Base-by-base conservation (phyloP, 2,888 invertebrate genomes). In the Druceiella hillmani region DNA sequence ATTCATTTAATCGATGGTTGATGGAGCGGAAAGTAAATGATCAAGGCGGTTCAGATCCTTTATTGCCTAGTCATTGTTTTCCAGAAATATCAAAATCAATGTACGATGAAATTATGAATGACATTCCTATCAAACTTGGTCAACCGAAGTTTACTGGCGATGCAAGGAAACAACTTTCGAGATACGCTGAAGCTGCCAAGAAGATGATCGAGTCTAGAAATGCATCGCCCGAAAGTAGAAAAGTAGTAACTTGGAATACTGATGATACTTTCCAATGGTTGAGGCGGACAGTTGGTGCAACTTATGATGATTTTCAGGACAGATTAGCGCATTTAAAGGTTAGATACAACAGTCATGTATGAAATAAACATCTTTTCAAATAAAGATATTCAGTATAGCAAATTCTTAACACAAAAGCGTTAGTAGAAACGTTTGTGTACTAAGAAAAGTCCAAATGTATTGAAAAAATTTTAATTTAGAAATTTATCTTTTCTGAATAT, bases 231-330 rank as follows among this genome's bases (percentile, higher is more conserved):
- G 94, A 95, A 59, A 92, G 94, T 56, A 77, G 97, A 45, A 97
- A 97, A 68, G 88, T 95, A 9, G 95, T 98, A 1, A 97, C 95
- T 61, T 97, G 97, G 97, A 94, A 95, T 69, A 94, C 93, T 1
- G 95, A 97, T 57, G 95, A 97, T 53, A 95, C 94, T 14, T 94
- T 97, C 63, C 89, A 90, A 52, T 97, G 95, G 95, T 62, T 97
- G 33, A 76, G 95, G 57, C 79, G 87, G 55, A 93, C 94, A 6
- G 86, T 91, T 17, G 93, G 92, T 36, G 93, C 94, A 7, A 91
- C 90, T 2, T 93, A 92, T 62, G 92, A 93, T 62, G 92, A 93
- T 62, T 93, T 92, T 61, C 85, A 87, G 70, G 89, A 81, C 49
- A 78, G 95, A 53, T 66, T 97, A 44, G 85, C 87, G 6, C 95